phyloP scores from a whole-genome alignment of 2,888 invertebrate genomes.

The Limenitis arthemis region DNA sequence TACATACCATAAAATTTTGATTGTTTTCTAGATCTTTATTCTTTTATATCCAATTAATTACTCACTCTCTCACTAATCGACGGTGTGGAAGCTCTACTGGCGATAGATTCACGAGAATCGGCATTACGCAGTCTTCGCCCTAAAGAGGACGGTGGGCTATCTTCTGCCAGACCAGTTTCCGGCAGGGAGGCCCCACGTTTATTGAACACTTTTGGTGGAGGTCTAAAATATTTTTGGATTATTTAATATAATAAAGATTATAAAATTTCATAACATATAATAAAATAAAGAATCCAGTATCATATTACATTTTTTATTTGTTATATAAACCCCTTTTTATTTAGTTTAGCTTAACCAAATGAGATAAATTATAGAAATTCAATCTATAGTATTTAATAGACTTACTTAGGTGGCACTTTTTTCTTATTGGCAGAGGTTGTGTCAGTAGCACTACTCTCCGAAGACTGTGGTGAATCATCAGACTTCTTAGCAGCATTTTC shows the following conservation, averaged over 20 bases:
- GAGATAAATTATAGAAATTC: background rate
- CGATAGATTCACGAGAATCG: conserved; percentile 63
- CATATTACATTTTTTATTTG: no score
- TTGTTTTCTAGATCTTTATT: background rate
- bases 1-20: no score
- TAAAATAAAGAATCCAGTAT: no score
- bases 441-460: conserved; percentile 71
- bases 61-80: conserved; percentile 66
- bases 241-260: no score
- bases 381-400: conserved; percentile 5
- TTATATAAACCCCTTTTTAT: no score
- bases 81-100: conserved; percentile 65
- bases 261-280: no score
- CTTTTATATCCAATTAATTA: conserved; percentile 7
- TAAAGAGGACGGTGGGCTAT: conserved; percentile 64
- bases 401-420: conserved; percentile 77
- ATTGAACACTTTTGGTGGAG: conserved; percentile 75
- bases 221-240: conserved; percentile 42
- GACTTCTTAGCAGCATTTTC: conserved; percentile 57
- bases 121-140: conserved; percentile 56
- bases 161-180: conserved; percentile 68
- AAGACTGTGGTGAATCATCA: conserved; percentile 55
- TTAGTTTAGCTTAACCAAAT: no score
- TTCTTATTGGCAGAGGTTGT: conserved; percentile 70
- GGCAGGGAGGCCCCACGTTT: conserved; percentile 70